These are phyloP conservation scores for Eristalinus aeneus DNA, from an alignment of 2,888 invertebrate species.

Conservation along the genomic window DNA sequence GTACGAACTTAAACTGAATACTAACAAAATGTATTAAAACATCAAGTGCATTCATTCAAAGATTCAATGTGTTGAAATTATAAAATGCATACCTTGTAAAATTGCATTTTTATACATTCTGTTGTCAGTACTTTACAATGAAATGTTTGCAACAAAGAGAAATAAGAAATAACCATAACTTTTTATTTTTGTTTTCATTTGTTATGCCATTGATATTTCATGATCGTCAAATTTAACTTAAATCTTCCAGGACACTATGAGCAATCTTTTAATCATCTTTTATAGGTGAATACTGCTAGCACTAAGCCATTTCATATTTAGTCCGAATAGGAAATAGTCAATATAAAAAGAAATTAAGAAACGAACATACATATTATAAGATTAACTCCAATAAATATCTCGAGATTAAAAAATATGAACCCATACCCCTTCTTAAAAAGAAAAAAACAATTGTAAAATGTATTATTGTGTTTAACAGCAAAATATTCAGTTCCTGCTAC, in stretches of 20 bases:
- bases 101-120: too few species aligned
- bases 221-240: not conserved
- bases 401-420: conserved; percentile 6
- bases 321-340: conserved; percentile 36
- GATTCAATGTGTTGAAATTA: too few species aligned
- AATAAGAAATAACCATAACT: not conserved
- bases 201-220: not conserved
- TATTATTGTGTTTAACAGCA: not conserved
- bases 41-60: too few species aligned
- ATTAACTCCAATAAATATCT: not conserved
- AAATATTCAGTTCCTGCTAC: not conserved
- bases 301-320: conserved; percentile 31
- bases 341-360: conserved; percentile 36
- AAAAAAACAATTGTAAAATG: not conserved
- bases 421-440: too few species aligned
- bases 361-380: not conserved
- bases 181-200: conserved; percentile 1
- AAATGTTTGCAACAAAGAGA: not conserved
- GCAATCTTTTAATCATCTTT: conserved; percentile 39
- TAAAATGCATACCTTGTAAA: too few species aligned
- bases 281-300: conserved; percentile 25
- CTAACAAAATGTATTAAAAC: too few species aligned
- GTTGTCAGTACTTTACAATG: not conserved
- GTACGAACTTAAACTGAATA: too few species aligned
- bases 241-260: conserved; percentile 36